These are phyloP conservation scores for Odontocerum albicorne DNA, from an alignment of 2,888 invertebrate species.

Conservation along the genomic window DNA sequence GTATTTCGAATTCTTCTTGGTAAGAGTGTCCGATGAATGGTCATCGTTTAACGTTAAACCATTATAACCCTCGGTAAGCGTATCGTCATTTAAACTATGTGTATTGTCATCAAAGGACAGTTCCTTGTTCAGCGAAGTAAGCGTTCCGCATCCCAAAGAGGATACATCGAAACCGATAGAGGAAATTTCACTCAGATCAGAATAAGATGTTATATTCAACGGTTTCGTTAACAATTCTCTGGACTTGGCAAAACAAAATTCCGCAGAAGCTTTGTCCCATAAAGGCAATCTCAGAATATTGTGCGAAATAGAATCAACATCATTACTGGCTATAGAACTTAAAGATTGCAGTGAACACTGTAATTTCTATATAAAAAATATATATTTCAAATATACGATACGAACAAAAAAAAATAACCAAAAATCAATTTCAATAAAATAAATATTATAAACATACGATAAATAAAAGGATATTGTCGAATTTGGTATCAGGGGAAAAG, in stretches of 20 bases:
- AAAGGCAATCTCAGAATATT: conserved; percentile 59
- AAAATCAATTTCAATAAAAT: conserved; percentile 19
- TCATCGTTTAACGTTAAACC: not conserved
- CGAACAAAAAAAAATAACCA: conserved; percentile 31
- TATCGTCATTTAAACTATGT: conserved; percentile 8
- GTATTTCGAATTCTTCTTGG: conserved; percentile 11
- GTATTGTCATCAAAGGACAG: conserved; percentile 13
- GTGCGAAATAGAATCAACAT: conserved; percentile 43
- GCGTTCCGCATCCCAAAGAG: conserved; percentile 13
- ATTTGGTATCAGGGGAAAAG: conserved; percentile 7
- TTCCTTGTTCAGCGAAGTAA: conserved; percentile 14
- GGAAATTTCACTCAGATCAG: conserved; percentile 27
- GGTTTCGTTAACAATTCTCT: conserved; percentile 68
- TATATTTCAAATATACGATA: conserved; percentile 20
- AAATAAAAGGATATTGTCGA: not conserved
- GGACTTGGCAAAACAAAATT: conserved; percentile 73
- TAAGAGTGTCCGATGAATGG: conserved; percentile 16
- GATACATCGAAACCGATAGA: conserved; percentile 12
- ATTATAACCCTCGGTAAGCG: conserved; percentile 7
- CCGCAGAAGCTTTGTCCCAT: conserved; percentile 73
- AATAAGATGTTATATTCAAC: conserved; percentile 38
- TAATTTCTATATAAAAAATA: conserved; percentile 25
- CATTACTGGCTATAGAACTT: conserved; percentile 50
- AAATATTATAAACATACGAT: conserved; percentile 30
- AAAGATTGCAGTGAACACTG: conserved; percentile 55